Conservation (phyloP, 1,140 invertebrate species). For the Coelopa frigida region DNA sequence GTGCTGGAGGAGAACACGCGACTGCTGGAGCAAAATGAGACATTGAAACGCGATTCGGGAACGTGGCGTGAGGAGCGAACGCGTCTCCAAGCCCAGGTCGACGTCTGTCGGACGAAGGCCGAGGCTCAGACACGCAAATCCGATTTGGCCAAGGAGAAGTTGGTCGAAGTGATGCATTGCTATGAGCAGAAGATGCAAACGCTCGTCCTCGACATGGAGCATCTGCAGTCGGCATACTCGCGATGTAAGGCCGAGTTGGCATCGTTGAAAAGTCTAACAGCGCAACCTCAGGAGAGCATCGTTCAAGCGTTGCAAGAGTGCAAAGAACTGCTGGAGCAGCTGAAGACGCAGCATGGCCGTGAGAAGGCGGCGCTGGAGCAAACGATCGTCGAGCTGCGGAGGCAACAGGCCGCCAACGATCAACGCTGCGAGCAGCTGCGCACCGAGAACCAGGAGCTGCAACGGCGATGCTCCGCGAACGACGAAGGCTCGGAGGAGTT, state of each 20-base stretch:
- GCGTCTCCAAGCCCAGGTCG: conserved; percentile 35
- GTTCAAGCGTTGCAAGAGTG: conserved; percentile 57
- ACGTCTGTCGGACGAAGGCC: conserved; percentile 35
- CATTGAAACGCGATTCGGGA: conserved; percentile 49
- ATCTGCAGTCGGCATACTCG: conserved; percentile 51
- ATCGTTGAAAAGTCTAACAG: conserved; percentile 50
- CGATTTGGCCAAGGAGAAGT: conserved; percentile 51
- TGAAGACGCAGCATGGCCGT: conserved; percentile 53
- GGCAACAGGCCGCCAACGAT: conserved; percentile 17
- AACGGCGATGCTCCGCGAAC: conserved; percentile 21
- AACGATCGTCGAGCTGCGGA: conserved; percentile 36
- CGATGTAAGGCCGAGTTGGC: conserved; percentile 50
- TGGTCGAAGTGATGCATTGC: conserved; percentile 52
- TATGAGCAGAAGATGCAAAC: conserved; percentile 56
- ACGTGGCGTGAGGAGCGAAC: conserved; percentile 39
- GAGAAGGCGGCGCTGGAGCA: conserved; percentile 49
- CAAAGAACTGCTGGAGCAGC: conserved; percentile 55
- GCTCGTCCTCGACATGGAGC: conserved; percentile 53
- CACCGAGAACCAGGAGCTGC: conserved; percentile 44
- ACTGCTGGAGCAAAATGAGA: conserved; percentile 51
- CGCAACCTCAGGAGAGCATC: conserved; percentile 47
- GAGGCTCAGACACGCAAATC: conserved; percentile 45
- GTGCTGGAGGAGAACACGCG: conserved; percentile 57
- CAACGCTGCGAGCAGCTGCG: conserved; percentile 29
- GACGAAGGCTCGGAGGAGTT: conserved; percentile 5